These are phyloP conservation scores for Megalurothrips usitatus DNA, from an alignment of 2,888 invertebrate genomes.

Conservation along the genomic window DNA sequence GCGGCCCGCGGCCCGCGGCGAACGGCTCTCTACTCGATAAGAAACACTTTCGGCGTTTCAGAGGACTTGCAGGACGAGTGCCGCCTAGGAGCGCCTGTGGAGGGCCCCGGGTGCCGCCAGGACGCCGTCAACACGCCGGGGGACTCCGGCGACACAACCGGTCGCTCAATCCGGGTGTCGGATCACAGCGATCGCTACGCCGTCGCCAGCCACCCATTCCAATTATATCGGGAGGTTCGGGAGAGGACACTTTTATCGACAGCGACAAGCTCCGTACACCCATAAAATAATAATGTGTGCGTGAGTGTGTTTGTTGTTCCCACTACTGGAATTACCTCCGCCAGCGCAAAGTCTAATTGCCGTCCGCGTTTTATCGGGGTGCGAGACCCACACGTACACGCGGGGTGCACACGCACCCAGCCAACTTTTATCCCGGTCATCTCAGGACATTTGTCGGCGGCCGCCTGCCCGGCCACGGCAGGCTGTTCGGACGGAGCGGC, in stretches of 20 bases:
- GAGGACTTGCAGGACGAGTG: not conserved
- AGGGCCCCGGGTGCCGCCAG: too few species aligned
- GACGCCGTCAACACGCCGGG: not conserved
- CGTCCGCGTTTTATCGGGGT: not conserved
- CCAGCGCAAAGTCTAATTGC: slow-evolving; percentile 19
- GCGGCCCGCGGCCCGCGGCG: too few species aligned
- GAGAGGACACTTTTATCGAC: slow-evolving; percentile 12
- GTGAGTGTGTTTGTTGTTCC: not conserved
- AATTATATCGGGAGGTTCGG: slow-evolving; percentile 18
- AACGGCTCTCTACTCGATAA: not conserved
- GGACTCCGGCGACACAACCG: not conserved
- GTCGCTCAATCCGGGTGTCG: not conserved
- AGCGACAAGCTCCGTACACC: slow-evolving; percentile 8
- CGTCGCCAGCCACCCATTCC: not conserved
- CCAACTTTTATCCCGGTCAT: slow-evolving; percentile 17
- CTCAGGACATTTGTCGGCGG: not conserved
- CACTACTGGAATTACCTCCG: slow-evolving; percentile 8
- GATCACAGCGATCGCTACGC: not conserved
- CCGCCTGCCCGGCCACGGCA: not conserved
- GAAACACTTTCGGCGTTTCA: not conserved
- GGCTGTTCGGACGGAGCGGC: too few species aligned
- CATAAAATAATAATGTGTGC: slow-evolving; percentile 4
- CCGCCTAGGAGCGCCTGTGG: too few species aligned
- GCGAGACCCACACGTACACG: not conserved
- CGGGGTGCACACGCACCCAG: not conserved